Conservation (phyloP, 2,113 vertebrate species). For the Panthera uncia region DNA sequence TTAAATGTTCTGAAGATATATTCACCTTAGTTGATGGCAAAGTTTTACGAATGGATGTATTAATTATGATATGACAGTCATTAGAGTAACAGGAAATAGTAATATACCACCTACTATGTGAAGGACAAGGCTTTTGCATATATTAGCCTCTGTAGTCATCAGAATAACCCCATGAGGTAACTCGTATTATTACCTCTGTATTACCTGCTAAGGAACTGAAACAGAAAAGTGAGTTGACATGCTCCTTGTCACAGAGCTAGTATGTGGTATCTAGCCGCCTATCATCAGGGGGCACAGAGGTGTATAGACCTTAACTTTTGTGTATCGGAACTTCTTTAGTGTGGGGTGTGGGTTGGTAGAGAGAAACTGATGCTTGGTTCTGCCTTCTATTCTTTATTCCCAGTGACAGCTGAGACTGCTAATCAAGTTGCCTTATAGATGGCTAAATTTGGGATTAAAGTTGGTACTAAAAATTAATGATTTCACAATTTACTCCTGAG, state of each 20-base stretch:
- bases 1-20: not conserved
- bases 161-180: not conserved
- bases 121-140: not conserved
- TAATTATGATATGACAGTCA: not conserved
- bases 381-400: not conserved
- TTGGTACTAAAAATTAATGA: not conserved
- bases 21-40: not conserved
- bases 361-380: not conserved
- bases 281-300: not conserved
- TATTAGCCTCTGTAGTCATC: not conserved
- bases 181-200: not conserved
- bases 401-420: not conserved
- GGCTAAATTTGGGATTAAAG: not conserved
- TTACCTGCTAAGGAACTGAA: not conserved
- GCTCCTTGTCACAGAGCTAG: not conserved
- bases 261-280: accelerated
- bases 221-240: not conserved
- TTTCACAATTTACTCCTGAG: not conserved
- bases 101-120: not conserved
- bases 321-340: not conserved
- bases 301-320: not conserved
- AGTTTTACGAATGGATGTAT: not conserved
- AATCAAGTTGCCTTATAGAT: not conserved
- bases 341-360: not conserved
- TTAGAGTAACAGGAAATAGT: not conserved